Evolutionary conservation across 2,797 vertebrate genomes (phyloP), one percentile per base, ranked within the genome.

Genomic region (Rhabdophis nuchalis): DNA sequence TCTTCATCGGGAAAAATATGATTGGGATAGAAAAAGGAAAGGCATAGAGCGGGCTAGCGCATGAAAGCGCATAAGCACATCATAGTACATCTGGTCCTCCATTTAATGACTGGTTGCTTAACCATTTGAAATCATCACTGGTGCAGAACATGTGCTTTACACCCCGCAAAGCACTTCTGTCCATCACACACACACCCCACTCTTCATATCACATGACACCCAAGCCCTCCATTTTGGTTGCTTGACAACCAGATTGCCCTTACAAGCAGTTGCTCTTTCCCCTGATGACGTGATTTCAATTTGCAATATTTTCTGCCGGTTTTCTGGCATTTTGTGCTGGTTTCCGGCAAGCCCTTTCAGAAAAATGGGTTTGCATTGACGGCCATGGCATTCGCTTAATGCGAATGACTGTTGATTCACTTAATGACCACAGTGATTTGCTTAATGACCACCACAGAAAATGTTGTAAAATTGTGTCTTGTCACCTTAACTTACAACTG

Each of bases 1-100:
- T 97, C 93, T 93, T 96, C 95, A 96, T 52, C 91, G 94, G 96
- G 88, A 92, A 90, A 8, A 93, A 94, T 92, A n/a, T 85, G 82
- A 68, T 32, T 53, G 50, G 85, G 95, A 46, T 94, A 89, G 96
- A 57, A 52, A 64, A 95, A 93, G 92, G 93, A 29, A 68, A 92
- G 94, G 92, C 61, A 2, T 25, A 10, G 50, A 77, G 16, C 1
- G 8, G 36, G 50, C 23, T n/a, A 50, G 58, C 1, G 12, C 60
- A 27, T 56, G 46, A 88, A 61, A 7, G 18, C 56, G 32, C 50
- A 61, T 27, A 41, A 46, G 29, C 9, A 36, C 68, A 46, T 46
- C 77, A 18, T 68, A 53, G 4, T 53, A 52, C 41, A 68, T 72
- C 16, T 68, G 14, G 14, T 32, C 64, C 14, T 68, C n/a, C n/a